These are phyloP conservation scores for Lissocephala sabroskyi DNA, from an alignment of 2,888 invertebrate species.

Conservation along the genomic window DNA sequence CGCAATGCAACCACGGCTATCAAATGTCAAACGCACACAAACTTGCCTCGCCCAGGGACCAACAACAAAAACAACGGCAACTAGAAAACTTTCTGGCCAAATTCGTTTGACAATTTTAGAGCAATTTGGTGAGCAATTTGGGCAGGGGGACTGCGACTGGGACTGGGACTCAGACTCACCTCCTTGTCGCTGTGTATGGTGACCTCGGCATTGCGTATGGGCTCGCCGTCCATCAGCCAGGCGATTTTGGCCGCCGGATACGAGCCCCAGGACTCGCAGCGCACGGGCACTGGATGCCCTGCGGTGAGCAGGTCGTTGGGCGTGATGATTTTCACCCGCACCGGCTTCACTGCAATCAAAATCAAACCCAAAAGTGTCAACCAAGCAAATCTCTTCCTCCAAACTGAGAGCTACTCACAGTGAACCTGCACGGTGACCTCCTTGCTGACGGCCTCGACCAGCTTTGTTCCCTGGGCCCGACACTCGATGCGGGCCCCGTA, in stretches of 20 bases:
- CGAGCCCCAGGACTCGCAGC: conserved; percentile 87
- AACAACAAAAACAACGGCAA: conserved; percentile 15
- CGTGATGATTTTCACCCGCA: conserved; percentile 81
- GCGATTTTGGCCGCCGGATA: conserved; percentile 87
- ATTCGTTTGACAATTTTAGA: conserved; percentile 16
- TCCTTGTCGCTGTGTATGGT: conserved; percentile 75
- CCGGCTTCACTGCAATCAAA: conserved; percentile 80
- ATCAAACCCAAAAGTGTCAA: no score
- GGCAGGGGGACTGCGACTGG: no score
- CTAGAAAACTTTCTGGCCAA: conserved; percentile 13
- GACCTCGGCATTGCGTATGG: conserved; percentile 77
- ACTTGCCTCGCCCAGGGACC: conserved; percentile 19
- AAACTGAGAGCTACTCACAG: conserved; percentile 73
- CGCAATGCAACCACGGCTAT: conserved; percentile 34
- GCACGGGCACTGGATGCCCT: conserved; percentile 81
- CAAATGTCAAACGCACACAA: conserved; percentile 49
- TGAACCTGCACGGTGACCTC: conserved; percentile 85
- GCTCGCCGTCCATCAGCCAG: conserved; percentile 84
- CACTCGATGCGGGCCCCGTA: conserved; percentile 85
- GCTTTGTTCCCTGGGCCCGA: conserved; percentile 82
- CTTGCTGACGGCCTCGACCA: conserved; percentile 79
- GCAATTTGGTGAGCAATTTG: no score
- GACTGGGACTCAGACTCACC: conserved; percentile 51
- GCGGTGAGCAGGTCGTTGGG: conserved; percentile 82
- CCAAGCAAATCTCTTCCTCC: no score